Conservation (phyloP, 2,113 vertebrate genomes). For the Crypturellus undulatus region DNA sequence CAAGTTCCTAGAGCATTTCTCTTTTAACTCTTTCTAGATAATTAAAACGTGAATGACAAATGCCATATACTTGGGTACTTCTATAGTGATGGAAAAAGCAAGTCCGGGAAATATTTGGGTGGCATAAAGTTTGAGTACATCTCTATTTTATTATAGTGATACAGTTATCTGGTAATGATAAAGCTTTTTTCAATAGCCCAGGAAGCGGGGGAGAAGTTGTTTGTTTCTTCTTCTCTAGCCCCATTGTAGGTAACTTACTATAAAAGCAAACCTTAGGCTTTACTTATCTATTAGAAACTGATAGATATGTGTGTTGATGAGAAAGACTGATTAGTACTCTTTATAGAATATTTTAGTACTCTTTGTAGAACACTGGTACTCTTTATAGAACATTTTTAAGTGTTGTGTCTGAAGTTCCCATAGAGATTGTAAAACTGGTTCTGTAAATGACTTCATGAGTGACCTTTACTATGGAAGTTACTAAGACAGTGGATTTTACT, state of each 20-base stretch:
- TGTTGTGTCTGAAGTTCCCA: not conserved
- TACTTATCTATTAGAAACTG: not conserved
- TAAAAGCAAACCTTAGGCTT: not conserved
- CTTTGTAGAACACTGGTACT: not conserved
- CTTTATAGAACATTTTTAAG: not conserved
- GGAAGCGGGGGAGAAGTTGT: not conserved
- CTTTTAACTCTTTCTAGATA: not conserved
- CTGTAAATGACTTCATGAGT: not conserved
- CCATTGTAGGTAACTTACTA: not conserved
- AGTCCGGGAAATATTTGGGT: not conserved
- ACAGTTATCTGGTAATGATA: not conserved
- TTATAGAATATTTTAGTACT: not conserved
- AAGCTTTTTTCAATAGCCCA: not conserved
- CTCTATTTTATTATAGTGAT: not conserved
- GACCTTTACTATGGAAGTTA: not conserved
- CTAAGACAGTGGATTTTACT: not conserved
- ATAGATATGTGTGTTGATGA: not conserved
- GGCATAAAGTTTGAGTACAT: not conserved
- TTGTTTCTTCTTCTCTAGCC: not conserved
- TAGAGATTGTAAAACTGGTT: not conserved
- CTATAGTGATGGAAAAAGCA: not conserved
- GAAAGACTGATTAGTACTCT: not conserved
- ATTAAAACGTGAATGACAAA: not conserved
- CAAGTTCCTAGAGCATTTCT: not conserved
- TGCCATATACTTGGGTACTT: not conserved